Evolutionary conservation across 2,113 vertebrate genomes (phyloP).

Genomic region (Phylloscopus whistleri): DNA sequence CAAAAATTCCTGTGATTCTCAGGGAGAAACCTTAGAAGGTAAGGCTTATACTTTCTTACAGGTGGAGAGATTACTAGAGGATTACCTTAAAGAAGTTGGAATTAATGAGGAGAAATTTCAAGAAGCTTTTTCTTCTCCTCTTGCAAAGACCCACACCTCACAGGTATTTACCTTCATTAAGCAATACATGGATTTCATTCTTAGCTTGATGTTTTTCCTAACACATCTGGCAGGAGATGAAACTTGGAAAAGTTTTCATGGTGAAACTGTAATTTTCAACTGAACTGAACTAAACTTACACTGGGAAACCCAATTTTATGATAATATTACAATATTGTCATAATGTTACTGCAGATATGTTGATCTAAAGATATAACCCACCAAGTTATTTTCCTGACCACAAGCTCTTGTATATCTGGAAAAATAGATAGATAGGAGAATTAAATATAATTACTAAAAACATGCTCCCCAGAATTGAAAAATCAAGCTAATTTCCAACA

Average conservation of each 20-base stretch:
- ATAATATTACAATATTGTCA: background rate
- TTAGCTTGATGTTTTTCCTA: background rate
- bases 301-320: background rate
- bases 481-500: background rate
- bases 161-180: conserved; percentile 75
- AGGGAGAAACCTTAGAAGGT: background rate
- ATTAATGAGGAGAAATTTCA: conserved; percentile 95
- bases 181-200: background rate
- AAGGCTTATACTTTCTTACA: conserved; percentile 40
- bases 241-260: background rate
- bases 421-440: background rate
- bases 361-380: background rate
- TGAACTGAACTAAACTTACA: background rate
- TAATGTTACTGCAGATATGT: background rate
- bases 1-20: background rate
- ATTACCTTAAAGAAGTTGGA: conserved; percentile 93
- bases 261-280: background rate
- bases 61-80: conserved; percentile 92
- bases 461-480: background rate
- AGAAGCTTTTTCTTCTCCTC: conserved; percentile 88
- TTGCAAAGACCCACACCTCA: conserved; percentile 86
- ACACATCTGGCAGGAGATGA: background rate
- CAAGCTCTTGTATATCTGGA: background rate
- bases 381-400: background rate
- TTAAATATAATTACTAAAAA: background rate